Evolutionary conservation across 2,888 invertebrate species (phyloP).

Genomic region (Philonicus albiceps): DNA sequence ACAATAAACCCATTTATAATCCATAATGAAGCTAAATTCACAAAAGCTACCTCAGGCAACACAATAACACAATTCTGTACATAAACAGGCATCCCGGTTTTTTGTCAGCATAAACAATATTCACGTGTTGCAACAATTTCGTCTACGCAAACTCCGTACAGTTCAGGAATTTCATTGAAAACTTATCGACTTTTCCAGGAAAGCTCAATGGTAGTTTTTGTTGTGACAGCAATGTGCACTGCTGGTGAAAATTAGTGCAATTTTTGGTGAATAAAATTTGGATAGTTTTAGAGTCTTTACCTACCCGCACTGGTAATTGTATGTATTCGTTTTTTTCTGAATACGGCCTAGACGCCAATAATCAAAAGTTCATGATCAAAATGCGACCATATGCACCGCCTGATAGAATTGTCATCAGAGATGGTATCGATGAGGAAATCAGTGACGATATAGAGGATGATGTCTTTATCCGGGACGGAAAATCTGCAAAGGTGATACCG

Average conservation of each 20-base stretch:
- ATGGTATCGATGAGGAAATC: conserved; percentile 76
- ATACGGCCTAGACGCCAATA: neutral
- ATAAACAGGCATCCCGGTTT: neutral
- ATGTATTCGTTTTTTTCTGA: neutral
- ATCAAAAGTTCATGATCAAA: conserved; percentile 57
- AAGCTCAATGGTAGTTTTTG: neutral
- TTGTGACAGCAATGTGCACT: neutral
- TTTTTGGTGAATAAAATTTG: neutral
- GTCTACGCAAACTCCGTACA: neutral
- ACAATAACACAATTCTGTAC: neutral
- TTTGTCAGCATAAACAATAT: neutral
- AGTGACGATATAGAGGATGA: conserved; percentile 80
- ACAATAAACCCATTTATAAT: neutral
- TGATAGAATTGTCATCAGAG: conserved; percentile 70
- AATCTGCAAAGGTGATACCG: conserved; percentile 68
- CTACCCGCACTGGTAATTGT: neutral
- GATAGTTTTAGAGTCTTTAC: neutral
- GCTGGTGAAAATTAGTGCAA: neutral
- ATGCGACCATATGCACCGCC: conserved; percentile 70
- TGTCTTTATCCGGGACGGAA: conserved; percentile 78
- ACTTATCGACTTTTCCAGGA: neutral
- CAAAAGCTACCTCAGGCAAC: neutral
- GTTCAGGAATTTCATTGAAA: neutral
- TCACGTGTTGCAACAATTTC: neutral
- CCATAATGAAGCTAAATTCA: neutral